A percentile compares a stretch with the other conserved stretches of the same genome.
These are phyloP conservation scores for Atta colombica DNA, from an alignment of 1,140 invertebrate species.

Conservation along the genomic window DNA sequence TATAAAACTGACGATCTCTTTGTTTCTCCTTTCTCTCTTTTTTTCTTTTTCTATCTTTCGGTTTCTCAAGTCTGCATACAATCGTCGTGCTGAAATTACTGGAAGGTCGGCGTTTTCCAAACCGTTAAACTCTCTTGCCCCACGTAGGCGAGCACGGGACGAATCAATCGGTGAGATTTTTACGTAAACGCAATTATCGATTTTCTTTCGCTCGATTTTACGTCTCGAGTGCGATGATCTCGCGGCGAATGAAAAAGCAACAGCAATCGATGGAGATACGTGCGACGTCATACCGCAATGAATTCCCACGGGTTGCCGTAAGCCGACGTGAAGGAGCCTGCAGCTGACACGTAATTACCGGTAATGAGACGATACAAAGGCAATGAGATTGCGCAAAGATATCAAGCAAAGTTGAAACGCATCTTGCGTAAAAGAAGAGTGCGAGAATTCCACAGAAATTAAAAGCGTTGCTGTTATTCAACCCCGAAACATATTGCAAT, in stretches of 20 bases:
- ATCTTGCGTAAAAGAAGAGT: slow-evolving; percentile 11
- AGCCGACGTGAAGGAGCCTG: slow-evolving; percentile 49
- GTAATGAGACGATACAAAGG: slow-evolving; percentile 54
- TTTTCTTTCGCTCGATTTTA: slow-evolving; percentile 10
- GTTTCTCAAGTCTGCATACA: background rate
- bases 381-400: slow-evolving; percentile 15
- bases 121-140: background rate
- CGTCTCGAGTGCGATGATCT: background rate
- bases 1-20: slow-evolving; percentile 55
- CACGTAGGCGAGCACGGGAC: slow-evolving; percentile 31
- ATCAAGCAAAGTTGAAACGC: slow-evolving; percentile 20
- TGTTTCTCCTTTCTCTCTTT: slow-evolving; percentile 55
- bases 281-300: slow-evolving; percentile 55
- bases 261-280: slow-evolving; percentile 46
- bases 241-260: slow-evolving; percentile 47
- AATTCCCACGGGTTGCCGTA: slow-evolving; percentile 53
- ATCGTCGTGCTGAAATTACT: background rate
- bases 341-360: slow-evolving; percentile 58
- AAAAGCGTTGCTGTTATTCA: background rate
- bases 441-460: slow-evolving; percentile 30
- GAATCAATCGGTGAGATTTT: slow-evolving; percentile 49
- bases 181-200: slow-evolving; percentile 28
- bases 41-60: background rate
- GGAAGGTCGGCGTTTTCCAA: background rate
- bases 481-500: background rate